Base-by-base conservation (phyloP, 2,113 vertebrate species). In the Coregonus clupeaformis region DNA sequence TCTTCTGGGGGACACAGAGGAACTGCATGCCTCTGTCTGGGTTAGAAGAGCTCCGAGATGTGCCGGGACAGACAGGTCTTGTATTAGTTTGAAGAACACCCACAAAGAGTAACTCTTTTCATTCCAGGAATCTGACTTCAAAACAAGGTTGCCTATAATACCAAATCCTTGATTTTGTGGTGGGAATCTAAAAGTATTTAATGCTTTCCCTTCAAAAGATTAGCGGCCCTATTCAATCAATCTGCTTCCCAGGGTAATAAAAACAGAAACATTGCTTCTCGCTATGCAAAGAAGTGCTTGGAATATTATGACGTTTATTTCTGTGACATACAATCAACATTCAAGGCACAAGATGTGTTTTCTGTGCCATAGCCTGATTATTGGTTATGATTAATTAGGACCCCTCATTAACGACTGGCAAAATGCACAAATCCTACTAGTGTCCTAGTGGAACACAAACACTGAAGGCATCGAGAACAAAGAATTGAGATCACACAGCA, bases 21-120 rank as follows among this genome's bases (percentile, higher is more conserved):
- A 70, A 55, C 68, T 70, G 57, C 57, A 24, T 22, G 57, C n/a
- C 57, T 24, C 57, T 9, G 57, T 60, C 57, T 22, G 57, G 57
- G 57, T 60, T 9, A 60, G n/a, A 11, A 60, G n/a, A 60, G n/a
- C n/a, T n/a, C 16, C 7, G 57, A 22, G 57, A 24, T 60, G 57
- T 60, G 57, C 57, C 16, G n/a, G 18, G 57, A 60, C 18, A 60
- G 6, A 60, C 18, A 24, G n/a, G 57, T 60, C 6, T 24, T 11
- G 57, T 60, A 22, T 60, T 60, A 60, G 57, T 60, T 22, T 60
- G 57, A 55, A 55, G 52, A 55, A 55, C 52, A 45, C 32, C 20
- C n/a, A 69, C 42, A 49, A 47, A 45, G 36, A 69, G 3, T 69
- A 22, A 49, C 14, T 69, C 22, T 69, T 69, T 24, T 42, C 27